A percentile compares a stretch with the other conserved stretches of the same genome.
Conservation (phyloP, 2,797 vertebrate species). For the Rhynchonycteris naso region DNA sequence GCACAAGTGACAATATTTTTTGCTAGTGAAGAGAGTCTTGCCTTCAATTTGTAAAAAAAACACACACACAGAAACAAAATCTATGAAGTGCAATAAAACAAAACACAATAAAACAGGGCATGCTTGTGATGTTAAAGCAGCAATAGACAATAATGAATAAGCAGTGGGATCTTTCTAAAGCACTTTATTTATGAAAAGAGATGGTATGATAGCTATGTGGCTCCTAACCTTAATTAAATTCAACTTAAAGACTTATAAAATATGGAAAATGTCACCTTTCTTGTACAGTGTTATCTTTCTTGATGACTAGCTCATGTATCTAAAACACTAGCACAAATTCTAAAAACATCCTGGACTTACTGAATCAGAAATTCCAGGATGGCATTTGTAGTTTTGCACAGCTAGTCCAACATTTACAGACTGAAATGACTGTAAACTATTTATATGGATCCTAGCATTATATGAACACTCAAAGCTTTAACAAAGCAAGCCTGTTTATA, state of each 20-base stretch:
- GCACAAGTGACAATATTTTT: too few species aligned
- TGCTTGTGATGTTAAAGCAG: neutral
- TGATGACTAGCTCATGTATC: neutral
- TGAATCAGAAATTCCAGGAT: neutral
- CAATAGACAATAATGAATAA: neutral
- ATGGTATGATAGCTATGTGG: neutral
- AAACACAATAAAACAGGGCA: neutral
- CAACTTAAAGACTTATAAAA: neutral
- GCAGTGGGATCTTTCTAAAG: neutral
- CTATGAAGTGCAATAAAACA: neutral
- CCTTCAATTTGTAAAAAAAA: neutral
- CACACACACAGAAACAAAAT: too few species aligned
- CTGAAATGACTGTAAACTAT: neutral
- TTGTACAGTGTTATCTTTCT: neutral
- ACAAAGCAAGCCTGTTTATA: neutral
- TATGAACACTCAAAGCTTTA: neutral
- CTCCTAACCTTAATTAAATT: neutral
- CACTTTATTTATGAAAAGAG: neutral
- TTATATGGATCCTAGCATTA: neutral
- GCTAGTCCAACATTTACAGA: neutral
- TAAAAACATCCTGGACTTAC: neutral
- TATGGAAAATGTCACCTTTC: neutral
- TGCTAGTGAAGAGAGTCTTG: neutral
- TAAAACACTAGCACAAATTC: neutral
- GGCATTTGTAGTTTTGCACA: neutral